phyloP scores from a whole-genome alignment of 2,888 invertebrate genomes.

The Scotopteryx bipunctaria region DNA sequence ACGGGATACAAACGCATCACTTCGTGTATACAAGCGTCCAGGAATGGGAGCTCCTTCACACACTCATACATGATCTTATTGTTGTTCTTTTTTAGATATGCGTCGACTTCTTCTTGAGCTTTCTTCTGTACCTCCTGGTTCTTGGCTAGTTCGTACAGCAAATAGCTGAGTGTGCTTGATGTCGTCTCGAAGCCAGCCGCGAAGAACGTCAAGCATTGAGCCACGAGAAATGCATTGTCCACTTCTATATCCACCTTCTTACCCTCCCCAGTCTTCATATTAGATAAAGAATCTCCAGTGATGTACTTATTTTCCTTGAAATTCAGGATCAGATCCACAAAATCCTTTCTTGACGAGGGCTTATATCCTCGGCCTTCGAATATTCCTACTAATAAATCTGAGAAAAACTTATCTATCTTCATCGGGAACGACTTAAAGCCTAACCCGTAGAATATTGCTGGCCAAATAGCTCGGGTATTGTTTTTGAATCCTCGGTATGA shows the following conservation, averaged over 20 bases:
- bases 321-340: conserved; percentile 56
- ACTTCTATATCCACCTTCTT: conserved; percentile 51
- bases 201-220: conserved; percentile 80
- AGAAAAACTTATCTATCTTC: conserved; percentile 49
- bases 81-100: conserved; percentile 43
- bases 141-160: conserved; percentile 57
- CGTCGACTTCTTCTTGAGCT: conserved; percentile 51
- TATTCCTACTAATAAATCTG: conserved; percentile 43
- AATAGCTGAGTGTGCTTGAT: conserved; percentile 46
- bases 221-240: conserved; percentile 68
- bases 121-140: conserved; percentile 44
- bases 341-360: conserved; percentile 53
- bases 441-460: conserved; percentile 54
- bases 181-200: conserved; percentile 63
- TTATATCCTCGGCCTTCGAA: conserved; percentile 49
- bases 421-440: conserved; percentile 48
- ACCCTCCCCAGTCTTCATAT: conserved; percentile 42
- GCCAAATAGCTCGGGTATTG: conserved; percentile 53
- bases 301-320: conserved; percentile 49
- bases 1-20: conserved; percentile 61
- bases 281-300: conserved; percentile 52
- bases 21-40: conserved; percentile 58
- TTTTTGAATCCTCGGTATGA: conserved; percentile 44
- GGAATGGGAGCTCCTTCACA: conserved; percentile 48
- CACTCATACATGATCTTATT: conserved; percentile 52